phyloP scores from a whole-genome alignment of 2,113 vertebrate species.

The Nycticebus coucang region DNA sequence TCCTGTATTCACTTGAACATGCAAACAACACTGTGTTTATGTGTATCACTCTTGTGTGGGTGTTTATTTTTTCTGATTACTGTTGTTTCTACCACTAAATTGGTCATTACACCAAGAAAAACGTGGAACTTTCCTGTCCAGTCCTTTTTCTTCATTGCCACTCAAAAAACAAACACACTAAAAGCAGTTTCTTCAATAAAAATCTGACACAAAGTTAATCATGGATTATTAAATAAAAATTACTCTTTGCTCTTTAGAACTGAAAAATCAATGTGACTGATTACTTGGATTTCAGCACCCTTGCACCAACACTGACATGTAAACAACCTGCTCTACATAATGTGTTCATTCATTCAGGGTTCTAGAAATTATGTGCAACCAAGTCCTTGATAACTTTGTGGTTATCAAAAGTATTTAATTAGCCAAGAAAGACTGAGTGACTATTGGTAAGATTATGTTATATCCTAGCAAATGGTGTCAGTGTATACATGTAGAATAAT shows the following conservation, averaged over 20 bases:
- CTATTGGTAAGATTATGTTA: not conserved
- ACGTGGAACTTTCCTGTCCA: not conserved
- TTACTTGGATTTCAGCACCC: not conserved
- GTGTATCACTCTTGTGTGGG: too few relatives aligned
- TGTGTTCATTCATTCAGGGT: accelerated
- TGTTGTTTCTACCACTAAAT: not conserved
- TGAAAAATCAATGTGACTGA: not conserved
- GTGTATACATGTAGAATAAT: not conserved
- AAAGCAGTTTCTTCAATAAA: not conserved
- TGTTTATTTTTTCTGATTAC: not conserved
- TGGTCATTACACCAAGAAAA: not conserved
- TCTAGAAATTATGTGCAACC: not conserved
- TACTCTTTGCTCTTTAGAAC: not conserved
- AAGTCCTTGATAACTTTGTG: too few relatives aligned
- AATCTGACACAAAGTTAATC: not conserved
- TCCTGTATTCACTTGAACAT: not conserved
- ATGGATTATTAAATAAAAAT: not conserved
- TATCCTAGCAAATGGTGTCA: not conserved
- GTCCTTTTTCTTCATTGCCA: not conserved
- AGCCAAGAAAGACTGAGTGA: not conserved
- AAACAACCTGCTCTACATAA: not conserved
- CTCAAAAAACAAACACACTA: not conserved
- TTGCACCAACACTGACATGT: not conserved
- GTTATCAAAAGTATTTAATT: not conserved
- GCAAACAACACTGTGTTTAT: not conserved